Evolutionary conservation across 1,140 invertebrate species (phyloP), one percentile per base, ranked within the genome.

Genomic region (Trichoplusia ni): DNA sequence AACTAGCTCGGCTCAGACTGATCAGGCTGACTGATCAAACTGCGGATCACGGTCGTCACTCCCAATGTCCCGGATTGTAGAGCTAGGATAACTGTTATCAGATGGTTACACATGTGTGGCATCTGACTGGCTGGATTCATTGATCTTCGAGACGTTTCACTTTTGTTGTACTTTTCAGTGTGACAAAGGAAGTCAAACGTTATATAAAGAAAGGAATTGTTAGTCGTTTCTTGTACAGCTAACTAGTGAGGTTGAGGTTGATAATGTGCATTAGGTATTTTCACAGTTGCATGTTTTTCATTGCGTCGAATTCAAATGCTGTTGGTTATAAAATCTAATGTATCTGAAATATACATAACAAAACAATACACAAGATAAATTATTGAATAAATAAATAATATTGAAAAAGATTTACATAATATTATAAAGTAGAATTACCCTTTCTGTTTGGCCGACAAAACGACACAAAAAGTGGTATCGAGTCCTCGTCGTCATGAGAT

Each of bases 21-120:
- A 19, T 51, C 47, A 35, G 3, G 25, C 3, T 27, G 3, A 27
- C n/a, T 27, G 25, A 27, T 27, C 25, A 27, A 7, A n/a, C n/a
- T 7, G 7, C 25, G 25, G 47, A 51, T 51, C 47, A 51, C 47
- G 29, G 31, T 51, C 47, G 35, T 11, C 47, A 18, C 47, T 21
- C 6, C 9, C 29, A 51, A 33, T 51, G 29, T 51, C 16, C 6
- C n/a, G 31, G 47, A 51, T 51, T 51, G 35, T 35, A 35, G 2
- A 33, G 11, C 13, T 35, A 21, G 9, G 18, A 8, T 11, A 19
- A 9, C 1, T 19, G 2, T 16, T 46, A 33, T n/a, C 9, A 21
- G 29, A 49, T 49, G 8, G 8, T n/a, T n/a, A n/a, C n/a, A 31
- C 7, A 4, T 9, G 7, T 16, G 46, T 44, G 9, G 21, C 6